These are phyloP conservation scores for Panthera uncia DNA, from an alignment of 2,113 vertebrate species.

Conservation along the genomic window DNA sequence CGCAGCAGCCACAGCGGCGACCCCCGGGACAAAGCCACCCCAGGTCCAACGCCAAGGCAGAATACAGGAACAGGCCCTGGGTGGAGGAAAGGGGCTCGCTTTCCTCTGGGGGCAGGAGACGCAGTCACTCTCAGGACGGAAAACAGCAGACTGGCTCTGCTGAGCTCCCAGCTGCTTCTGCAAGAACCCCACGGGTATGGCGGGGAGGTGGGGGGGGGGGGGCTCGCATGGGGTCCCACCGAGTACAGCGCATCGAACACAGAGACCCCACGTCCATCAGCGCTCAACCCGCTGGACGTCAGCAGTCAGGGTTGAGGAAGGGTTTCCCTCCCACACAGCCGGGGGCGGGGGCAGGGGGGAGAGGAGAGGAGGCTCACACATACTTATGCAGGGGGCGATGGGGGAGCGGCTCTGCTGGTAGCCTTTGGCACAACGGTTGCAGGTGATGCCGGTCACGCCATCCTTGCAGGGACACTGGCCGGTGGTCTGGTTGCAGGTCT, in stretches of 20 bases:
- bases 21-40: too few species aligned
- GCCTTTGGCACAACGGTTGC: constrained; percentile 99
- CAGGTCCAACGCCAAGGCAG: not conserved
- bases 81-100: not conserved
- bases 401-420: constrained; percentile 99
- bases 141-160: not conserved
- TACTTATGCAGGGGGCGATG: constrained; percentile 99
- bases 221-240: not conserved
- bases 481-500: constrained; percentile 99
- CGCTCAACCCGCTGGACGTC: rapidly evolving
- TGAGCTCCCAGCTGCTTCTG: not conserved
- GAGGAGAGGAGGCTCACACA: constrained; percentile 69
- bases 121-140: not conserved
- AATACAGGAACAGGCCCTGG: not conserved
- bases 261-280: rapidly evolving
- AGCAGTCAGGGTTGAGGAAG: not conserved
- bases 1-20: rapidly evolving
- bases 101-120: not conserved
- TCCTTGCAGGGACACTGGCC: constrained; percentile 99
- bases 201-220: too few species aligned
- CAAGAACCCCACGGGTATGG: not conserved
- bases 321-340: not conserved
- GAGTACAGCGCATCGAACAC: not conserved
- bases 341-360: not conserved
- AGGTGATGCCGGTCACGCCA: constrained; percentile 98